These are phyloP conservation scores for Stenopsyche tienmushanensis DNA, from an alignment of 1,140 invertebrate species.

Conservation along the genomic window DNA sequence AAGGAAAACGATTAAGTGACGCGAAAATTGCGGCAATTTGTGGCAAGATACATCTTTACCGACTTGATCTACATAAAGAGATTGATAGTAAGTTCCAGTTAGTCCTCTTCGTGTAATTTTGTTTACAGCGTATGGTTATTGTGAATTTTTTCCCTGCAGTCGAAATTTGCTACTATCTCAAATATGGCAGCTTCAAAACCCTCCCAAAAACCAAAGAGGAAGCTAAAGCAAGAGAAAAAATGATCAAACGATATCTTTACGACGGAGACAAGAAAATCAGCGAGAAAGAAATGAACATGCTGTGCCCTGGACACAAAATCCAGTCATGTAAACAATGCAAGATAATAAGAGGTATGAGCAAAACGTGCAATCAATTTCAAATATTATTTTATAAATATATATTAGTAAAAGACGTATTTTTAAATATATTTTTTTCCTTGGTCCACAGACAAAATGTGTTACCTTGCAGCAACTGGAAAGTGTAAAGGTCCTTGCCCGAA, in stretches of 20 bases:
- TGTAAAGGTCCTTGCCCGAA: not conserved
- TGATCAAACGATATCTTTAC: constrained; percentile 17
- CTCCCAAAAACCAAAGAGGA: not conserved
- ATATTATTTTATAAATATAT: too few species aligned
- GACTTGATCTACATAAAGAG: not conserved
- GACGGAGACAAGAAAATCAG: constrained; percentile 3
- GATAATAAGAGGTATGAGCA: too few species aligned
- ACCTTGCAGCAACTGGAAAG: constrained; percentile 15
- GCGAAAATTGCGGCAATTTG: constrained; percentile 4
- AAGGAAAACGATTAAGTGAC: not conserved
- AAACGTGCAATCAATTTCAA: too few species aligned
- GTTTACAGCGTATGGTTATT: too few species aligned
- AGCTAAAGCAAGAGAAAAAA: constrained; percentile 6
- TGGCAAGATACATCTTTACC: not conserved
- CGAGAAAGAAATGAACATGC: not conserved
- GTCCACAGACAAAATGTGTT: constrained; percentile 27
- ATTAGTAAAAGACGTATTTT: too few species aligned
- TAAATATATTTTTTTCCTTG: too few species aligned
- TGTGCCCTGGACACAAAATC: constrained; percentile 4
- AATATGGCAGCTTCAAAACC: constrained; percentile 2
- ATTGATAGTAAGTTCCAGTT: not conserved
- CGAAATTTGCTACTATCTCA: constrained; percentile 16
- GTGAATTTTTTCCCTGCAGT: too few species aligned
- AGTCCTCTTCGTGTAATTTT: not conserved
- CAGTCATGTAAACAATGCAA: not conserved